Base-by-base conservation (phyloP, 1,140 invertebrate species). In the Formica exsecta region DNA sequence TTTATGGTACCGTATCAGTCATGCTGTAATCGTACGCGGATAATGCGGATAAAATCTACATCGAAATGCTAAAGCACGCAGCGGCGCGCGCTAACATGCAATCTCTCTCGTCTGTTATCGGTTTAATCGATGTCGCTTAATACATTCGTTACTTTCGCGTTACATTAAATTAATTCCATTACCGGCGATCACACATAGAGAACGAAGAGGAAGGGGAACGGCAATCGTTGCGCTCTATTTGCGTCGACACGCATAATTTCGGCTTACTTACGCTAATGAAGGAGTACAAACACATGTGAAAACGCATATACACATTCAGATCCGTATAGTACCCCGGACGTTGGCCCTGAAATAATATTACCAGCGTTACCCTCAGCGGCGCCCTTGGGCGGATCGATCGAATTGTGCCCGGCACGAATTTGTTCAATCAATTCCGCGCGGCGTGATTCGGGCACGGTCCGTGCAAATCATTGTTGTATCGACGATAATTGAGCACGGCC, bases 401-500 rank as follows among this genome's bases (percentile, higher is more conserved):
- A 70, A 66, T 51, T 57, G 51, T 3, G 51, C 19, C 68, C 59
- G 71, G 81, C 85, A 86, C 79, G 64, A 76, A 85, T 85, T 89
- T 81, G 32, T 90, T 87, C 84, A 85, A 66, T 91, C 91, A 91
- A 91, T 91, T 88, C 62, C 84, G 8, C 54, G 36, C 59, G 85
- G 25, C 51, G 59, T 76, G 76, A 87, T 79, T 85, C 84, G 76
- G 48, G 6, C 51, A 36, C 11, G 32, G 19, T 25, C 38, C 22
- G 32, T 66, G 73, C 81, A 84, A 91, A 92, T 92, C 91, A 92
- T 92, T 90, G 91, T 91, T 89, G 89, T 88, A 88, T 74, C 88
- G 74, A 41, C 76, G 91, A 91, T 92, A 92, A 92, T 92, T 91
- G 91, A 92, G 75, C 89, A 85, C 89, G 68, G 61, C 48, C 65